A percentile compares a stretch with the other conserved stretches of the same genome.
phyloP scores from a whole-genome alignment of 2,113 vertebrate genomes.

The Anser brachyrhynchus region DNA sequence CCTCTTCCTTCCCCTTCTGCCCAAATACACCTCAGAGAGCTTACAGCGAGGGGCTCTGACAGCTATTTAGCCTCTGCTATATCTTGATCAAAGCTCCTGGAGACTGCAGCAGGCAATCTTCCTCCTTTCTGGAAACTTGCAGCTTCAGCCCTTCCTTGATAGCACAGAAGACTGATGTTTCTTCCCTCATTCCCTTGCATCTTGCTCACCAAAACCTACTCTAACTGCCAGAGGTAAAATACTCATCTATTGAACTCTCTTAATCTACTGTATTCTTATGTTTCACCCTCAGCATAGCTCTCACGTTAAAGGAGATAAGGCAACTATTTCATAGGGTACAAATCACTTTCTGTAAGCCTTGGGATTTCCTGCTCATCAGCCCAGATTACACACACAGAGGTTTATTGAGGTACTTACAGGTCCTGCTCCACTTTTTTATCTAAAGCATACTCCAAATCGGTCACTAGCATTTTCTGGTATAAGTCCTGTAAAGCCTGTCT shows the following conservation, averaged over 20 bases:
- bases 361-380: slow-evolving; percentile 2
- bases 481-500: slow-evolving; percentile 97
- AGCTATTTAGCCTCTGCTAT: background rate
- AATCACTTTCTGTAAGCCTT: background rate
- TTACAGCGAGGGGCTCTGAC: background rate
- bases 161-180: background rate
- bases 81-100: background rate
- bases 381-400: background rate
- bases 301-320: background rate
- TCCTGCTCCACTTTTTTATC: slow-evolving; percentile 99
- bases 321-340: background rate
- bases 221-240: background rate
- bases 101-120: background rate
- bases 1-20: background rate
- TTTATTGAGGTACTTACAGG: slow-evolving; percentile 85
- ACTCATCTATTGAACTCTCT: background rate
- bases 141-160: background rate
- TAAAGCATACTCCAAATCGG: slow-evolving; percentile 97
- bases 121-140: background rate
- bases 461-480: slow-evolving; percentile 99
- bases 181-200: background rate
- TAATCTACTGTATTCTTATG: background rate
- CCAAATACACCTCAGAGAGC: background rate
- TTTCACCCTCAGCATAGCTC: background rate
- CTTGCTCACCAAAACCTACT: background rate